Percentiles rank a stretch among this genome's conserved stretches.
Conservation (phyloP, 2,113 vertebrate species). For the Coturnix japonica region DNA sequence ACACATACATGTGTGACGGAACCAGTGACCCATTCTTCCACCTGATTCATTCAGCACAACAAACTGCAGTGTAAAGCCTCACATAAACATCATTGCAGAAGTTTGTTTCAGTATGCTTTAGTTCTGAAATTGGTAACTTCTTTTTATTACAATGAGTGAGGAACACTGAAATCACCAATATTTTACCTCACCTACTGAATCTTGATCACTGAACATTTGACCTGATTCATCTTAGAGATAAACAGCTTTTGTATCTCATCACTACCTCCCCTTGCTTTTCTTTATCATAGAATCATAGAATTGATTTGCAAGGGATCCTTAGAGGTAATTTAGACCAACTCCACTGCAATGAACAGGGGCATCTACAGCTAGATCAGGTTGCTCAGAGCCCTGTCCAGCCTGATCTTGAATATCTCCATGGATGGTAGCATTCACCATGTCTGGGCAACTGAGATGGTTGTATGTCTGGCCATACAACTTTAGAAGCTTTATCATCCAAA, state of each 20-base stretch:
- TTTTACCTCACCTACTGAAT: background rate
- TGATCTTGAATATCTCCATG: background rate
- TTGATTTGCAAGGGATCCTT: background rate
- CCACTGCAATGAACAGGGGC: background rate
- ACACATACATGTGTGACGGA: background rate
- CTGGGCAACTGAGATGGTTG: no score
- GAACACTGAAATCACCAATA: background rate
- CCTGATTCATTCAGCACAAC: background rate
- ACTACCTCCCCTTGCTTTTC: fast-evolving
- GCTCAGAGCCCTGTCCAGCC: background rate
- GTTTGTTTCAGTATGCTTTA: background rate
- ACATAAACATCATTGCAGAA: background rate
- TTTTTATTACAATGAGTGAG: background rate
- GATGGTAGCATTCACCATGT: background rate
- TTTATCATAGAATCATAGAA: background rate
- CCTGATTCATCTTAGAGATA: background rate
- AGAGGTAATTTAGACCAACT: background rate
- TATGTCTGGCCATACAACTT: background rate
- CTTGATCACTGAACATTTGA: background rate
- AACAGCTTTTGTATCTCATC: background rate
- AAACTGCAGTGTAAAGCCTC: fast-evolving
- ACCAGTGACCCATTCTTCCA: background rate
- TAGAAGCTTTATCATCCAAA: background rate
- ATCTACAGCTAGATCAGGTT: background rate
- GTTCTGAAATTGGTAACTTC: background rate